Evolutionary conservation across 2,113 vertebrate genomes (phyloP).

Genomic region (Fregata magnificens): DNA sequence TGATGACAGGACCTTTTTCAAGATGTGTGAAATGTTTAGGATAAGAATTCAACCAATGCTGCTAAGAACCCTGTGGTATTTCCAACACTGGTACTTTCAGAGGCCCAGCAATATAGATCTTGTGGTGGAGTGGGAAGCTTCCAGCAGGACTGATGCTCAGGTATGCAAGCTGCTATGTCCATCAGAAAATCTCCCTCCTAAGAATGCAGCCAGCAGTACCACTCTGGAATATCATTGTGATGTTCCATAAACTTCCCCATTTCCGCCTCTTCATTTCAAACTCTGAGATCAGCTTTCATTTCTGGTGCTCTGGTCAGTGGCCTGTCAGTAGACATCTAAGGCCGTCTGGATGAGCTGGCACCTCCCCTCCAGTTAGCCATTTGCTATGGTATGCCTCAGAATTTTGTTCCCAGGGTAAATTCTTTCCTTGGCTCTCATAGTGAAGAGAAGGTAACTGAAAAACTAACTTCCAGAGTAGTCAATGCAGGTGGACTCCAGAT

Average conservation of each 20-base stretch:
- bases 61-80: not conserved
- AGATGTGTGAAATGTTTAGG: not conserved
- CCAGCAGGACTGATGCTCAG: not conserved
- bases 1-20: not conserved
- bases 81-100: not conserved
- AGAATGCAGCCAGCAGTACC: not conserved
- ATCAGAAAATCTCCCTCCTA: not conserved
- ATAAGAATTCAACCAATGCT: not conserved
- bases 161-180: not conserved
- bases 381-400: not conserved
- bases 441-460: not conserved
- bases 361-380: not conserved
- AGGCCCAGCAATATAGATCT: not conserved
- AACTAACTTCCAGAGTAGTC: not conserved
- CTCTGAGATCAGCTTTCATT: not conserved
- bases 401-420: not conserved
- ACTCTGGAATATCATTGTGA: not conserved
- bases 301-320: not conserved
- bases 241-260: not conserved
- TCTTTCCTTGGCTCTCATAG: not conserved
- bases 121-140: not conserved
- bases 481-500: not conserved
- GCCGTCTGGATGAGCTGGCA: not conserved
- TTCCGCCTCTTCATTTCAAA: not conserved
- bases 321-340: not conserved